Conservation (phyloP, 1,140 invertebrate species). For the Centruroides sculpturatus region DNA sequence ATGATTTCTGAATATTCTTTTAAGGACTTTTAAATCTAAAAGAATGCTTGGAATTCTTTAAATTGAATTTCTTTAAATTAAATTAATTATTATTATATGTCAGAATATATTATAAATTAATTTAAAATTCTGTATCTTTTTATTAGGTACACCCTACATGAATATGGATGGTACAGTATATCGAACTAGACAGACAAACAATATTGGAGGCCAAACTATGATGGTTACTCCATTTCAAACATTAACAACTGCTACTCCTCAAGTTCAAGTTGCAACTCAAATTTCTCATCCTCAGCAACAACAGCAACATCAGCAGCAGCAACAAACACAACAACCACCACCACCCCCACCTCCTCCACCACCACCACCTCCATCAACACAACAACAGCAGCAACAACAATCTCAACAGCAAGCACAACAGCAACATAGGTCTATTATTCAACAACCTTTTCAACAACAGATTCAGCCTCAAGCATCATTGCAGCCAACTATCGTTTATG, state of each 20-base stretch:
- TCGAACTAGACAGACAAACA: constrained; percentile 51
- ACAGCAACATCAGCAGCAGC: constrained; percentile 6
- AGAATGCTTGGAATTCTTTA: too few species aligned
- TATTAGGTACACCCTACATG: constrained; percentile 20
- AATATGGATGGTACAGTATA: constrained; percentile 53
- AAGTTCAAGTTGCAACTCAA: constrained; percentile 4
- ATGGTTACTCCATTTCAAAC: constrained; percentile 20
- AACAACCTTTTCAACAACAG: constrained; percentile 6
- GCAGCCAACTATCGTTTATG: constrained; percentile 7
- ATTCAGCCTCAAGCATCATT: neutral
- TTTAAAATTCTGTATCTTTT: neutral
- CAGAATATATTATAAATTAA: neutral
- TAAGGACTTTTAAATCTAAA: too few species aligned
- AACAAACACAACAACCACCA: constrained; percentile 2
- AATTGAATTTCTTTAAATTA: too few species aligned
- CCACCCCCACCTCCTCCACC: constrained; percentile 7
- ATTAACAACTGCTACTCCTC: neutral
- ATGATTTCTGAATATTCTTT: too few species aligned
- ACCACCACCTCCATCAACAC: neutral
- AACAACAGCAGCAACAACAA: neutral
- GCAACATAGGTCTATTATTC: neutral
- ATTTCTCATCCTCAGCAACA: neutral
- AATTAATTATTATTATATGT: neutral
- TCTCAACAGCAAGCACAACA: constrained; percentile 1
- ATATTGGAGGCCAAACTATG: constrained; percentile 3